Evolutionary conservation across 53 echinoderm and acorn worm species (phyloP).

Genomic region (Holothuria scabra): DNA sequence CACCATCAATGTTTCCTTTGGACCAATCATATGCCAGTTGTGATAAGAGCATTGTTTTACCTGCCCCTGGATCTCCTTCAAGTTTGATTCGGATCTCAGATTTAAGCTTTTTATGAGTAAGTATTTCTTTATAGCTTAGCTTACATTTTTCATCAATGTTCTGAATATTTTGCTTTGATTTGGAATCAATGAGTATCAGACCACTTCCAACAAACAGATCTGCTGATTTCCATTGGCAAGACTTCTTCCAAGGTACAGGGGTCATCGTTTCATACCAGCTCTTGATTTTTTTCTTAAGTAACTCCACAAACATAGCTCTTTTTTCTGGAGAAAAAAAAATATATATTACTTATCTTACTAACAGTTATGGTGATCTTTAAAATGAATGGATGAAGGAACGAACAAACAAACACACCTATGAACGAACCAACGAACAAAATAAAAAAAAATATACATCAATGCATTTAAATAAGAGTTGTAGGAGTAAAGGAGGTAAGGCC

Average conservation of each 20-base stretch:
- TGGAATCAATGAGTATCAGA: not conserved
- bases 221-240: slow-evolving; percentile 16
- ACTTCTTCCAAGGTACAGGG: slow-evolving; percentile 26
- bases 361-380: too few species aligned
- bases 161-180: not conserved
- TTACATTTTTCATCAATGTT: not conserved
- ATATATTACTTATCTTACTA: not conserved
- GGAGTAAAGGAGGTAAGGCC: too few species aligned
- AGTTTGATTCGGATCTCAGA: not conserved
- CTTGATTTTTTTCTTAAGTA: not conserved
- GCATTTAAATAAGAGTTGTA: too few species aligned
- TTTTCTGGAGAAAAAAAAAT: not conserved
- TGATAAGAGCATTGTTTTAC: slow-evolving; percentile 8
- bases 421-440: too few species aligned
- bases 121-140: not conserved
- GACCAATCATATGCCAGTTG: slow-evolving; percentile 13
- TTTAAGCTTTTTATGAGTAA: not conserved
- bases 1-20: not conserved
- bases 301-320: not conserved
- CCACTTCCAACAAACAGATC: slow-evolving; percentile 6
- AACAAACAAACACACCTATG: too few species aligned
- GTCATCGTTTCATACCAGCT: slow-evolving; percentile 33
- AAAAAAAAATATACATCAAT: too few species aligned
- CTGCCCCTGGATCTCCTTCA: slow-evolving; percentile 2
- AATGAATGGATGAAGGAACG: too few species aligned